Conservation (phyloP, 1,140 invertebrate species). For the Mesaphorura yosii region DNA sequence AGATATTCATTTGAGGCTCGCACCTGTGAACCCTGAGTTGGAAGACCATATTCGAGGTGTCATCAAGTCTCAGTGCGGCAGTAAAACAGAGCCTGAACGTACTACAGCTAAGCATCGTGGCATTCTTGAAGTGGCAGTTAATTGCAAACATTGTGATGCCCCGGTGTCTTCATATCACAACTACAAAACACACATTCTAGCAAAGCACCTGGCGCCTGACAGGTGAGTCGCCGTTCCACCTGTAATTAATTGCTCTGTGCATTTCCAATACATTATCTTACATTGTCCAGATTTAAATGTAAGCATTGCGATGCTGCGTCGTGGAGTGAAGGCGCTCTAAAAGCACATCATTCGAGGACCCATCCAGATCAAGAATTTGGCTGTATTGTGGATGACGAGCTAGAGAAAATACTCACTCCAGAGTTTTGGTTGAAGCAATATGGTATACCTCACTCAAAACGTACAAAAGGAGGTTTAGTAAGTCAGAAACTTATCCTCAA, state of each 20-base stretch:
- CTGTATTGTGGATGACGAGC: too few species aligned
- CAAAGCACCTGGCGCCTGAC: slow-evolving; percentile 34
- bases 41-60: slow-evolving; percentile 5
- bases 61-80: background rate
- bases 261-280: background rate
- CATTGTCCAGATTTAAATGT: slow-evolving; percentile 33
- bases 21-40: slow-evolving; percentile 1
- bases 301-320: slow-evolving; percentile 35
- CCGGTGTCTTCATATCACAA: slow-evolving; percentile 34
- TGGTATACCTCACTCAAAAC: too few species aligned
- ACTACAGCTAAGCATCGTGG: background rate
- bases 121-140: background rate
- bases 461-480: too few species aligned
- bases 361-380: slow-evolving; percentile 12
- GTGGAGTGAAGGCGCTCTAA: slow-evolving; percentile 18
- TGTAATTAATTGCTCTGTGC: slow-evolving; percentile 33
- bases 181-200: slow-evolving; percentile 38
- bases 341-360: slow-evolving; percentile 11
- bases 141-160: slow-evolving; percentile 38
- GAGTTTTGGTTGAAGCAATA: slow-evolving; percentile 22
- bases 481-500: too few species aligned
- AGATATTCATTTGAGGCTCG: slow-evolving; percentile 6
- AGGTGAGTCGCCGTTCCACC: slow-evolving; percentile 34
- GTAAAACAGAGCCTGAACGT: background rate
- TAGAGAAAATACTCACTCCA: slow-evolving; percentile 10